phyloP scores from a whole-genome alignment of 2,797 vertebrate species.

The Rallus crepitans region DNA sequence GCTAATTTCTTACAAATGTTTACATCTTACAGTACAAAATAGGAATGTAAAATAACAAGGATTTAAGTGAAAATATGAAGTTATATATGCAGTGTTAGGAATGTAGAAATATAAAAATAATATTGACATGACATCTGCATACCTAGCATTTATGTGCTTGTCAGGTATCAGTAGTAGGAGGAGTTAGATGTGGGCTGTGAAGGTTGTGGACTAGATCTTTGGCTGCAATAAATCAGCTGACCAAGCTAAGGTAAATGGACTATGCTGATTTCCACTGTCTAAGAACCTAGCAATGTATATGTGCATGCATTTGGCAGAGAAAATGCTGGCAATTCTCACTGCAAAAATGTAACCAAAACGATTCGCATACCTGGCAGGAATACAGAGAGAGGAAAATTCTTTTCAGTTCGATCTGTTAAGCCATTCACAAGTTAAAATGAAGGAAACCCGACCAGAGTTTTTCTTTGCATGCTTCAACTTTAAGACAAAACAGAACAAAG shows the following conservation, averaged over 20 bases:
- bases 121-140: background rate
- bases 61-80: background rate
- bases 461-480: background rate
- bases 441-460: background rate
- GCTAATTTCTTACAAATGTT: background rate
- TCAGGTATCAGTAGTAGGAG: background rate
- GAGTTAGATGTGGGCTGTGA: background rate
- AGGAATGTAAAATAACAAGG: background rate
- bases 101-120: background rate
- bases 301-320: background rate
- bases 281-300: background rate
- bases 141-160: background rate
- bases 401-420: background rate
- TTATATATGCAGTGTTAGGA: background rate
- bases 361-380: background rate
- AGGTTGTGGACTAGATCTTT: background rate
- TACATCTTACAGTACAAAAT: background rate
- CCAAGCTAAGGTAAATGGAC: background rate
- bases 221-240: background rate
- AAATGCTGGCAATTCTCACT: background rate
- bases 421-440: background rate
- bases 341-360: background rate
- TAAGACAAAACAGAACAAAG: background rate
- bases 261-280: background rate
- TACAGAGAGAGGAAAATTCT: background rate